Conservation (phyloP, 2,888 invertebrate species). For the Coenonympha arcania region DNA sequence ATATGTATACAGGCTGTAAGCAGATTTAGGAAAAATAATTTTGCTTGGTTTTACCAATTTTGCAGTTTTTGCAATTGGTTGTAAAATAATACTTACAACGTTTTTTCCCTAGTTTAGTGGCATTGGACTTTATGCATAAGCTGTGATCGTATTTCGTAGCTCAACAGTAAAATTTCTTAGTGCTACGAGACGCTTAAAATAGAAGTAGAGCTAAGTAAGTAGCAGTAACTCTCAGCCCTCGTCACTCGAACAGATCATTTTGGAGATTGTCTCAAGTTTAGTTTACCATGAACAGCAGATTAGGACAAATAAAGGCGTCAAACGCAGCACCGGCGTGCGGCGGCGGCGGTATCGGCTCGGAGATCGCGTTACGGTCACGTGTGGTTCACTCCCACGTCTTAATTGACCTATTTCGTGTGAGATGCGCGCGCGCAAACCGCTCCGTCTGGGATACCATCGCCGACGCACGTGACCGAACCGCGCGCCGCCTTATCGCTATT, state of each 20-base stretch:
- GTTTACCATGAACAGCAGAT: constrained; percentile 42
- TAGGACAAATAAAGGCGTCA: constrained; percentile 59
- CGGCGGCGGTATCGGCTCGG: constrained; percentile 45
- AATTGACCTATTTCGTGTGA: constrained; percentile 73
- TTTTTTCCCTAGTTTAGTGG: no score
- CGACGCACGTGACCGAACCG: constrained; percentile 57
- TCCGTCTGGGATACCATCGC: constrained; percentile 68
- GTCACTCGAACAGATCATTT: background rate
- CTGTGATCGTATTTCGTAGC: no score
- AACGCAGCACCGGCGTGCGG: constrained; percentile 61
- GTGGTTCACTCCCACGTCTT: constrained; percentile 70
- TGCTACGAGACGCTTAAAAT: no score
- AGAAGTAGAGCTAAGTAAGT: constrained; percentile 9
- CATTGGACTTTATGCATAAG: no score
- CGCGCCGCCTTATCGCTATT: constrained; percentile 43
- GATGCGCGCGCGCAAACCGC: constrained; percentile 55
- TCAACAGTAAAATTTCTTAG: no score
- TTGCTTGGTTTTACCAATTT: no score
- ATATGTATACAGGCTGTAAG: no score
- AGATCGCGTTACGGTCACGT: constrained; percentile 72
- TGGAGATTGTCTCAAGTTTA: constrained; percentile 26
- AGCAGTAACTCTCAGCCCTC: constrained; percentile 10
- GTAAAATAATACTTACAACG: no score
- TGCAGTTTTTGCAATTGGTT: no score
- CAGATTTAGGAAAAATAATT: no score